phyloP scores from a whole-genome alignment of 2,113 vertebrate genomes.

The Podarcis muralis region DNA sequence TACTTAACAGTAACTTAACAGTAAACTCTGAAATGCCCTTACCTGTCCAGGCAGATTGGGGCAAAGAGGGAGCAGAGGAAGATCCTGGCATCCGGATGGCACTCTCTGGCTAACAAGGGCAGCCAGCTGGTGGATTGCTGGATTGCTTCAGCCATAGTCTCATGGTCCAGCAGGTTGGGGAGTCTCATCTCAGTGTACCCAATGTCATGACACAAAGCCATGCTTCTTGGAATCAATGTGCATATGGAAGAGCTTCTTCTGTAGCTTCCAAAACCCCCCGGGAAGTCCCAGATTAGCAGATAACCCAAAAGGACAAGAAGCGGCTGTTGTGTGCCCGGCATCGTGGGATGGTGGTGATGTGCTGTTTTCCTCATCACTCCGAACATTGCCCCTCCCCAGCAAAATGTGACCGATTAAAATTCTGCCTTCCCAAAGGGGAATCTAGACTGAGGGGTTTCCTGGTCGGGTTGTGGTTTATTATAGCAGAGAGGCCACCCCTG shows the following conservation, averaged over 20 bases:
- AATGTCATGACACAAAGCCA: slow-evolving; percentile 84
- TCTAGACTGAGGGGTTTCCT: background rate
- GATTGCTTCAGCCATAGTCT: slow-evolving; percentile 81
- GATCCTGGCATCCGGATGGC: slow-evolving; percentile 82
- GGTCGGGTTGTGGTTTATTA: slow-evolving; percentile 57
- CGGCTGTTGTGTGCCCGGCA: slow-evolving; percentile 31
- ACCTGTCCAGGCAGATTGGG: slow-evolving; percentile 87
- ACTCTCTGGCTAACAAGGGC: slow-evolving; percentile 83
- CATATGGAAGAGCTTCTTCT: slow-evolving; percentile 77
- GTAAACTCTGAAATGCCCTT: slow-evolving; percentile 43
- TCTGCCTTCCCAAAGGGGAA: background rate
- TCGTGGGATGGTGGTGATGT: background rate
- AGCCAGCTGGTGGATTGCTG: slow-evolving; percentile 86
- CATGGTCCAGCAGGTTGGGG: slow-evolving; percentile 85
- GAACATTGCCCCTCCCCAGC: background rate
- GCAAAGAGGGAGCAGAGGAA: slow-evolving; percentile 88
- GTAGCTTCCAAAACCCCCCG: slow-evolving; percentile 51
- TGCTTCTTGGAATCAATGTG: slow-evolving; percentile 74
- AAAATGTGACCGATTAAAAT: slow-evolving; percentile 2
- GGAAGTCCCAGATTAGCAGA: slow-evolving; percentile 41
- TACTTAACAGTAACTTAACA: too few relatives aligned
- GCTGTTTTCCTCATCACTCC: background rate
- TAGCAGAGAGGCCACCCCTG: slow-evolving; percentile 59
- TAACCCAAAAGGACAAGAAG: slow-evolving; percentile 34
- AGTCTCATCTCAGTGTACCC: slow-evolving; percentile 84